phyloP scores from a whole-genome alignment of 2,888 invertebrate species.

The Dicranocentrus wangi region DNA sequence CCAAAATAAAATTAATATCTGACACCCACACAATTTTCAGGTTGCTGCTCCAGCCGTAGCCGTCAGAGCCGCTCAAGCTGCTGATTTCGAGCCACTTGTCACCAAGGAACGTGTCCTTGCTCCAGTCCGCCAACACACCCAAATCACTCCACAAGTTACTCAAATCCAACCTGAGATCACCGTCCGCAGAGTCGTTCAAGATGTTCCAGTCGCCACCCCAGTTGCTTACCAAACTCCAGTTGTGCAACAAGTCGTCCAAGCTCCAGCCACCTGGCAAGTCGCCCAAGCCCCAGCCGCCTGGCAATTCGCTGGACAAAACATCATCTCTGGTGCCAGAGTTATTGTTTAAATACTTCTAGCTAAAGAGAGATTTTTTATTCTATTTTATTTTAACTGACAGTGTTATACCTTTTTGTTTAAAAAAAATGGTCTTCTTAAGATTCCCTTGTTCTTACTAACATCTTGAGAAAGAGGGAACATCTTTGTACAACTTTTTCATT shows the following conservation, averaged over 20 bases:
- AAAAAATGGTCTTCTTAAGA: not conserved
- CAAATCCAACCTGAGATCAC: conserved; percentile 74
- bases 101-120: conserved; percentile 73
- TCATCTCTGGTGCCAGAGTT: conserved; percentile 9
- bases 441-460: not conserved
- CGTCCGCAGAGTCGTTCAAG: conserved; percentile 73
- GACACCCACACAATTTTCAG: not conserved
- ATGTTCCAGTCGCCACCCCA: conserved; percentile 71
- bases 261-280: not conserved
- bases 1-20: not conserved
- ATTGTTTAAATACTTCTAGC: conserved; percentile 12
- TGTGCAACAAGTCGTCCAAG: conserved; percentile 1
- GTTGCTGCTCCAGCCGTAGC: conserved; percentile 37
- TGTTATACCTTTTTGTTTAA: not conserved
- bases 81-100: conserved; percentile 69
- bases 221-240: conserved; percentile 66
- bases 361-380: conserved; percentile 14
- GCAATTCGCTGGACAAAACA: conserved; percentile 6
- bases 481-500: no score
- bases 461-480: no score
- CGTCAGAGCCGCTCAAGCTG: conserved; percentile 64
- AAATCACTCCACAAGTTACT: conserved; percentile 74
- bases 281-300: not conserved
- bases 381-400: conserved; percentile 12
- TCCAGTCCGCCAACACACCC: conserved; percentile 74